Percentiles rank a stretch among this genome's conserved stretches.
Evolutionary conservation across 2,888 invertebrate genomes (phyloP).

Genomic region (Gisinianus flammeolus): DNA sequence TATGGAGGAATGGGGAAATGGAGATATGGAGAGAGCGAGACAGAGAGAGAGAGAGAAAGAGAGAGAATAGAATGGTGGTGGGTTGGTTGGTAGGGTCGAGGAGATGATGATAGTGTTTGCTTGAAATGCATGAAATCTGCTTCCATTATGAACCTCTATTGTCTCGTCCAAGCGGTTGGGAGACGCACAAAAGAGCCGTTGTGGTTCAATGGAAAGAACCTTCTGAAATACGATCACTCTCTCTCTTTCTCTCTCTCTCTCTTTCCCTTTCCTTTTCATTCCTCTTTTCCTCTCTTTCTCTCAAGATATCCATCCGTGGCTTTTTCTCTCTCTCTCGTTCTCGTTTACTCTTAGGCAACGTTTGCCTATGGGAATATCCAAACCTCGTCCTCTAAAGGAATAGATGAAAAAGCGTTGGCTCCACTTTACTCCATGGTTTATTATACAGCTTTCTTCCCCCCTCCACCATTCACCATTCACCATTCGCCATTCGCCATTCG

Average conservation of each 20-base stretch:
- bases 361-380: too few species aligned
- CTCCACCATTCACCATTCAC: too few species aligned
- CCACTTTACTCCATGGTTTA: neutral
- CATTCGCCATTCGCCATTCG: too few species aligned
- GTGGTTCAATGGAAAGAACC: conserved; percentile 15
- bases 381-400: too few species aligned
- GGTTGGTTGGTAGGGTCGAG: neutral
- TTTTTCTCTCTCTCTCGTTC: neutral
- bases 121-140: conserved; percentile 38
- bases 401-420: too few species aligned
- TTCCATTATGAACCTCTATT: conserved; percentile 32
- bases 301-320: neutral
- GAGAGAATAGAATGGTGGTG: neutral
- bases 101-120: conserved; percentile 29
- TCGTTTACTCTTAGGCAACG: too few species aligned
- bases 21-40: neutral
- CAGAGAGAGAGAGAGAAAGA: neutral
- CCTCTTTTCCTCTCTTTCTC: neutral
- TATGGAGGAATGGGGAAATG: neutral
- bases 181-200: conserved; percentile 19
- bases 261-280: neutral
- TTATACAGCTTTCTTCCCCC: too few species aligned
- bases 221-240: neutral
- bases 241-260: neutral
- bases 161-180: conserved; percentile 23